Evolutionary conservation across 2,113 vertebrate genomes (phyloP), one percentile per base, ranked within the genome.

Genomic region (Petaurus breviceps): DNA sequence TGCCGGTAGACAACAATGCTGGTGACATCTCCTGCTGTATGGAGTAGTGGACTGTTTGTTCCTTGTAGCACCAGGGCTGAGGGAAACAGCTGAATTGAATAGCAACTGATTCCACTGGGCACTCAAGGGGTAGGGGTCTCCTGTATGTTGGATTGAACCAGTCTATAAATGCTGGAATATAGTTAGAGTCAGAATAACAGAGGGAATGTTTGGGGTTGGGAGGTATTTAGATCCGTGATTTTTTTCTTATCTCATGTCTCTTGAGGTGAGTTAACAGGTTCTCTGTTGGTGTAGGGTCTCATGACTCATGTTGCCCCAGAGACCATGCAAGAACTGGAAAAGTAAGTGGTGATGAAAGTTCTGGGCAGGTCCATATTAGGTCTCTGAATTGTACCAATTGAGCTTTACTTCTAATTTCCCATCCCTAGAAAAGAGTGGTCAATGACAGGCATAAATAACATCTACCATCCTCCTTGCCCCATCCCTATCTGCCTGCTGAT

Each of bases 131-230:
- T 3, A 51, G 46, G 23, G 25, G 14, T 47, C 8, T 37, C 7
- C 25, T 8, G 26, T 84, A 22, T 51, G 51, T 24, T 0, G 3
- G 22, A 37, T 50, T 54, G 90, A 93, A 50, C 14, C 2, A 2
- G 31, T 92, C 94, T 94, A 51, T 91, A 95, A 89, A 93, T 12
- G 26, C 24, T 90, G 43, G 31, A 0, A 47, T 51, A 94, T 49
- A 94, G 92, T 90, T 31, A 24, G 0, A 91, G 31, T 90, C 50
- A 93, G 91, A 53, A 31, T 90, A 52, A 97, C 89, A 90, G 7
- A 93, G 91, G 37, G 16, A 84, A 84, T 22, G 68, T 84, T 84
- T n/a, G n/a, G n/a, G 9, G 19, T 6, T 22, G 6, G 68, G 37
- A 84, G 37, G 68, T 43, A 19, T 22, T 84, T 84, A 84, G 68